Evolutionary conservation across 2,888 invertebrate genomes (phyloP), one percentile per base, ranked within the genome.

Genomic region (Pseudococcus jackbeardsleyi): DNA sequence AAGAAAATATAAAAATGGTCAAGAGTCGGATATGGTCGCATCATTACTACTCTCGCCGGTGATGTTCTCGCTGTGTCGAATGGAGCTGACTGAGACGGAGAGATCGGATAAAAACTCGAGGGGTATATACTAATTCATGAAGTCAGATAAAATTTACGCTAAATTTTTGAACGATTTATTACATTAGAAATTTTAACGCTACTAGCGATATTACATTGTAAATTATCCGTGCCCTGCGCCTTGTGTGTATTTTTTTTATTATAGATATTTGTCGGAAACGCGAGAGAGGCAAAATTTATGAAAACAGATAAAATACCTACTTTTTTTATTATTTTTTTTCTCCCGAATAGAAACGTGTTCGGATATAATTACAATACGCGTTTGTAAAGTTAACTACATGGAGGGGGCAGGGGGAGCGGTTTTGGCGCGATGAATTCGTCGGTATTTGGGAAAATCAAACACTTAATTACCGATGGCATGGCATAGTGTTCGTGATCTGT

Each of bases 81-180:
- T 72, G 33, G n/a, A 4, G 33, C 26, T 72, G 33, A 1, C 19
- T 19, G 19, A 59, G 19, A 19, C 19, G 59, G 19, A 19, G 19
- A 59, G 19, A 59, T 33, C 26, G 26, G 26, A 3, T 33, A 59
- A 59, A 59, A 79, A 79, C 79, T 77, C 39, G 39, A 11, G 79
- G 79, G 42, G 11, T 79, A 79, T 33, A 26, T 79, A 77, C 33
- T 79, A 42, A 42, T 79, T 79, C 79, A 79, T 79, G 46, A 79
- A 79, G 79, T 79, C 79, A 15, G 79, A 42, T 79, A 79, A 79
- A 79, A 79, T 79, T 79, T 79, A 79, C 79, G 42, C 79, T 42
- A 79, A 79, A 79, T 42, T 79, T 79, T 42, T 79, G 79, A 79
- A 79, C 79, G 79, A 79, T 79, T 79, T 79, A 79, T 79, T 79